Conservation (phyloP, 2,888 invertebrate species). For the Zeuzera pyrina region DNA sequence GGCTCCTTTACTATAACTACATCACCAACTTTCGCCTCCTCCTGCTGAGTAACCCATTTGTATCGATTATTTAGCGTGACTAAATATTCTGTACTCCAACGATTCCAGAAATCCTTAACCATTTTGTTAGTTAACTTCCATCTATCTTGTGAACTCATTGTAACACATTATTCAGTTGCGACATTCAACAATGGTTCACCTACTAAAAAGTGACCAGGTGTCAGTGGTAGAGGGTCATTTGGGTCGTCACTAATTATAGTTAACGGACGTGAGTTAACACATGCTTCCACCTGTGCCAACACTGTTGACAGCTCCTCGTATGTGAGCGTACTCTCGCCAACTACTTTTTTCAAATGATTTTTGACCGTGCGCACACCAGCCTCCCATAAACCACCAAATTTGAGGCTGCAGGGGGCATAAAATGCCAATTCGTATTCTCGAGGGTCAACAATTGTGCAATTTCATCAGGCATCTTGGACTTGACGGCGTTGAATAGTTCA, state of each 20-base stretch:
- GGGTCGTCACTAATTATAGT: slow-evolving; percentile 1
- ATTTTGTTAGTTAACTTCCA: slow-evolving; percentile 6
- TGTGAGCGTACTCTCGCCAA: slow-evolving; percentile 1
- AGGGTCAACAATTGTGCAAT: background rate
- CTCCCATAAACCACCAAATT: slow-evolving; percentile 7
- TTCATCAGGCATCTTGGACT: background rate
- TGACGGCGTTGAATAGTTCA: too few relatives aligned
- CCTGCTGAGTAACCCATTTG: background rate
- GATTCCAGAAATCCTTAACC: slow-evolving; percentile 4
- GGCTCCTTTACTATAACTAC: background rate
- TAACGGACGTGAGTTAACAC: slow-evolving; percentile 4
- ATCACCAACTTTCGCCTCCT: background rate
- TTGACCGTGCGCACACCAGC: slow-evolving; percentile 1
- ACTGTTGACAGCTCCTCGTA: too few relatives aligned
- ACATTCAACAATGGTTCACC: slow-evolving; percentile 2
- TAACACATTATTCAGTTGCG: background rate
- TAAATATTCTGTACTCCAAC: slow-evolving; percentile 4
- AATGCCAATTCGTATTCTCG: slow-evolving; percentile 1
- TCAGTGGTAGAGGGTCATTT: slow-evolving; percentile 2
- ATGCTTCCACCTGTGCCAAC: slow-evolving; percentile 4
- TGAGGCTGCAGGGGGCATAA: slow-evolving; percentile 4
- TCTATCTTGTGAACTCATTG: background rate
- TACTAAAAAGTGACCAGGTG: slow-evolving; percentile 5
- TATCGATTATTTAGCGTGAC: background rate
- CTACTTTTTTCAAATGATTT: slow-evolving; percentile 1